A percentile compares a stretch with the other conserved stretches of the same genome.
phyloP scores from a whole-genome alignment of 2,113 vertebrate genomes.

The Corythaeola cristata region DNA sequence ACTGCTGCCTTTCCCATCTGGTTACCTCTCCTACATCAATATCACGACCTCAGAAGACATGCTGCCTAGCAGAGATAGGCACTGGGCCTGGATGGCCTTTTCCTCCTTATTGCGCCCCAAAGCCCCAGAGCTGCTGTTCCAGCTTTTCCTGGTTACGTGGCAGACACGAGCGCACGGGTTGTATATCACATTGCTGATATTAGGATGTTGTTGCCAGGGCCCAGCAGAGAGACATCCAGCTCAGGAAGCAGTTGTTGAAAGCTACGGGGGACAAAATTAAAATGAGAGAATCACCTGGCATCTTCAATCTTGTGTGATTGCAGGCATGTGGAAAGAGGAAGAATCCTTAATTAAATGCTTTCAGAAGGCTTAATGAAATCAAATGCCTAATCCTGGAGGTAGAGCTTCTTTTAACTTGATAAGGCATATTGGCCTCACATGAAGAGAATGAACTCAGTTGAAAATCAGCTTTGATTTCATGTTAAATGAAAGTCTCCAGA shows the following conservation, averaged over 20 bases:
- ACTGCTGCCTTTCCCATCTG: not conserved
- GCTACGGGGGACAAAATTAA: not conserved
- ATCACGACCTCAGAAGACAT: not conserved
- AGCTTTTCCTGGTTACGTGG: not conserved
- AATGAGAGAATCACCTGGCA: not conserved
- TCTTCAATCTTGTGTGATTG: not conserved
- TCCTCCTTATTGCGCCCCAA: not conserved
- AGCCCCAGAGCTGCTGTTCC: not conserved
- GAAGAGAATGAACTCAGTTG: not conserved
- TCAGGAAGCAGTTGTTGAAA: not conserved
- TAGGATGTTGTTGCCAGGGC: not conserved
- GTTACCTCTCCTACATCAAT: not conserved
- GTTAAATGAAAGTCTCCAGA: not conserved
- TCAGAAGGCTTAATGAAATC: slow-evolving; percentile 16
- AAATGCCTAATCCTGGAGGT: not conserved
- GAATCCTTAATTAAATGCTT: not conserved
- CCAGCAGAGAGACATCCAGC: not conserved
- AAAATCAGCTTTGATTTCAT: not conserved
- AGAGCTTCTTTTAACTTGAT: not conserved
- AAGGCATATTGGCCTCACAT: not conserved
- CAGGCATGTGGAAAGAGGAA: not conserved
- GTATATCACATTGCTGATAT: rapidly evolving
- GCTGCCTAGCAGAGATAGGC: not conserved
- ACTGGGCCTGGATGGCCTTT: not conserved
- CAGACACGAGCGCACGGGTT: rapidly evolving